A percentile compares a stretch with the other conserved stretches of the same genome.
Conservation (phyloP, 2,113 vertebrate species). For the Nanorana parkeri region DNA sequence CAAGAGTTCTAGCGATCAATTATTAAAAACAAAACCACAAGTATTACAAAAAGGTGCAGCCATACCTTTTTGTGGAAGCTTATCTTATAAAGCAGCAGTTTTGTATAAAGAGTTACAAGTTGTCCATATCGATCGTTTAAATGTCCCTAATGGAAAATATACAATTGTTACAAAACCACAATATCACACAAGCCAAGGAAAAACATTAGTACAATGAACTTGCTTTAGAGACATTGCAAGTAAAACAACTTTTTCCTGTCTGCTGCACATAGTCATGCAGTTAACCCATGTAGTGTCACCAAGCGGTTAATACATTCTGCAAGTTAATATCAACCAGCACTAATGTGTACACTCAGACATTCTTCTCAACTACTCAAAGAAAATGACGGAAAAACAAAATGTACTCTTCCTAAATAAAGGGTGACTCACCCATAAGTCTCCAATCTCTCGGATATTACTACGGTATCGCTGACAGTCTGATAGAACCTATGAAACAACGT, state of each 20-base stretch:
- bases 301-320: too few relatives aligned
- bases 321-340: not conserved
- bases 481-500: slow-evolving; percentile 76
- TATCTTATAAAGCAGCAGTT: slow-evolving; percentile 88
- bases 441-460: slow-evolving; percentile 86
- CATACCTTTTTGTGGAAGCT: slow-evolving; percentile 90
- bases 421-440: slow-evolving; percentile 87
- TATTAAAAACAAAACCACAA: not conserved
- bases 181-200: not conserved
- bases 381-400: too few relatives aligned
- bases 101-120: slow-evolving; percentile 84
- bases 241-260: too few relatives aligned
- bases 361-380: not conserved
- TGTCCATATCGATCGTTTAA: slow-evolving; percentile 89
- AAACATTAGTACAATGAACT: too few relatives aligned
- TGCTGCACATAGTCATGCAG: too few relatives aligned
- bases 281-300: too few relatives aligned
- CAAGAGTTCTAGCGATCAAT: not conserved
- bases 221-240: too few relatives aligned
- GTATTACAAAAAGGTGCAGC: not conserved
- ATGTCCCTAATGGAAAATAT: slow-evolving; percentile 75
- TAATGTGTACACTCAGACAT: not conserved
- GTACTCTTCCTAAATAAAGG: not conserved
- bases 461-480: slow-evolving; percentile 95
- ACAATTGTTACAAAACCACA: not conserved